Evolutionary conservation across 2,888 invertebrate species (phyloP).

Genomic region (Crepidodera aurea): DNA sequence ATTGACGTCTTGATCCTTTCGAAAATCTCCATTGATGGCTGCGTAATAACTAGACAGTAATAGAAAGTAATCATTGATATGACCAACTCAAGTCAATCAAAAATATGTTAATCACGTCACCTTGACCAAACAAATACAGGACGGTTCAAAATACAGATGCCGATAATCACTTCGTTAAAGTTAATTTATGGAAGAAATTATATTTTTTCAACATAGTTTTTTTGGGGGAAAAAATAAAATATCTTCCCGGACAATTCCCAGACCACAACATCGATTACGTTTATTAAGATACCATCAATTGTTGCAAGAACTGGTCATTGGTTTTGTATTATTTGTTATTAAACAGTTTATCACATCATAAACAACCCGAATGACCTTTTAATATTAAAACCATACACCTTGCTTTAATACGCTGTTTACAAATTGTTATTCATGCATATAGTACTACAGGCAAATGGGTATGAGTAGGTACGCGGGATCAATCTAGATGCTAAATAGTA

Average conservation of each 20-base stretch:
- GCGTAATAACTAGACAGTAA: background rate
- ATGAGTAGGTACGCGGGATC: background rate
- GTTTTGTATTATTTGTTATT: background rate
- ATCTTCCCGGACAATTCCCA: too few species aligned
- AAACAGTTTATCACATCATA: background rate
- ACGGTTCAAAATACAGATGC: background rate
- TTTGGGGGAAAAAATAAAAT: too few species aligned
- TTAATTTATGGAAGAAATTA: too few species aligned
- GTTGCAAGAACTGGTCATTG: too few species aligned
- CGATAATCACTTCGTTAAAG: too few species aligned
- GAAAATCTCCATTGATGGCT: background rate
- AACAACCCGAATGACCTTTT: background rate
- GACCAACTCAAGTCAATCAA: slow-evolving; percentile 4
- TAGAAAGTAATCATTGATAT: background rate
- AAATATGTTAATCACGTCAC: background rate
- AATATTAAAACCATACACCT: background rate
- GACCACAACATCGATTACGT: too few species aligned
- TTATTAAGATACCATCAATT: too few species aligned
- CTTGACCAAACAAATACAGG: background rate
- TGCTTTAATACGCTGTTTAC: slow-evolving; percentile 18
- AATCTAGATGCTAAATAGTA: background rate
- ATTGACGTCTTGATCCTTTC: background rate
- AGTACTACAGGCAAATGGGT: background rate
- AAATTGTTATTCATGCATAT: slow-evolving; percentile 18
- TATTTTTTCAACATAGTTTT: too few species aligned